A percentile compares a stretch with the other conserved stretches of the same genome.
Conservation (phyloP, 2,888 invertebrate genomes). For the Quadroppia sp. region DNA sequence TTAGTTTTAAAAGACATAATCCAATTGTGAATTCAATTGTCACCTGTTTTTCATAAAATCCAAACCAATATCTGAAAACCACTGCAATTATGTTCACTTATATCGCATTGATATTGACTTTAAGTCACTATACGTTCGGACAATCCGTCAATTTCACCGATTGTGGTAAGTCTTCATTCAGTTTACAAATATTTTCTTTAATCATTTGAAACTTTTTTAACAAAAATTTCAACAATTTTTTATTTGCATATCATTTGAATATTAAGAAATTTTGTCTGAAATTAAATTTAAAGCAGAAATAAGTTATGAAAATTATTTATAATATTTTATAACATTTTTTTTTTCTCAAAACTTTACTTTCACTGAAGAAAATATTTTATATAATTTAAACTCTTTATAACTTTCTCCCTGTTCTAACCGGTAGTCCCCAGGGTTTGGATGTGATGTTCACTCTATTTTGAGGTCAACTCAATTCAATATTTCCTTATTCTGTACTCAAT, state of each 20-base stretch:
- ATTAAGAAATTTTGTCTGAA: too few relatives aligned
- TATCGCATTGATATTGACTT: slow-evolving; percentile 19
- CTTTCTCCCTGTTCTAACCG: slow-evolving; percentile 15
- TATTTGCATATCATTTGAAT: not conserved
- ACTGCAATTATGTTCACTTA: slow-evolving; percentile 16
- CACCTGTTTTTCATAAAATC: not conserved
- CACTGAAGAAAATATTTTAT: too few relatives aligned
- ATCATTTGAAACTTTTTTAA: not conserved
- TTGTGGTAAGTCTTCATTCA: slow-evolving; percentile 42
- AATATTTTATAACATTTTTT: not conserved
- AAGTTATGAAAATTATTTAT: not conserved
- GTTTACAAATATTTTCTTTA: not conserved
- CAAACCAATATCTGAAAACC: not conserved
- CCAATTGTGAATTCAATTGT: slow-evolving; percentile 5
- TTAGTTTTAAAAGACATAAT: not conserved
- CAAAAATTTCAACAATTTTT: not conserved
- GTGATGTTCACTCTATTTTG: slow-evolving; percentile 23
- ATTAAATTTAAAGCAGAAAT: not conserved
- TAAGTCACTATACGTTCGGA: not conserved
- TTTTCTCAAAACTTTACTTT: slow-evolving; percentile 18
- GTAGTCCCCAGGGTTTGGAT: slow-evolving; percentile 36
- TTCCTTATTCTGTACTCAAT: slow-evolving; percentile 31
- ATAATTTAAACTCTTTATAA: not conserved
- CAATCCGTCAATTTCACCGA: slow-evolving; percentile 44
- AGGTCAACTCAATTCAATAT: slow-evolving; percentile 24